phyloP scores from a whole-genome alignment of 2,888 invertebrate genomes.

The Graphium colonna region DNA sequence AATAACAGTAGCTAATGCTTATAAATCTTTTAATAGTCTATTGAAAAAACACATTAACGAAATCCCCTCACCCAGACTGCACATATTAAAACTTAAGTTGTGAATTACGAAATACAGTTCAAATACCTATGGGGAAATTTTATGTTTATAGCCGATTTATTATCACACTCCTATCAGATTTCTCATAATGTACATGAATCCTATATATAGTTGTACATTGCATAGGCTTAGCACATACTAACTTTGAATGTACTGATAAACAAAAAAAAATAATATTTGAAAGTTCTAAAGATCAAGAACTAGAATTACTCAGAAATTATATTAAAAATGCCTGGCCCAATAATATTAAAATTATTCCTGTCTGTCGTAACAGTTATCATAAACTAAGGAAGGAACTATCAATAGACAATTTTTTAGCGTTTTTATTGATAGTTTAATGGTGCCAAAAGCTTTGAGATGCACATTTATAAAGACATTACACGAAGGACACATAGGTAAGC shows the following conservation, averaged over 20 bases:
- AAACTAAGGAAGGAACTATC: slow-evolving; percentile 11
- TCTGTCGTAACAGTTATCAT: neutral
- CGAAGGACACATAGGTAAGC: slow-evolving; percentile 39
- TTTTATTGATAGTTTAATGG: slow-evolving; percentile 22
- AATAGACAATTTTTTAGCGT: slow-evolving; percentile 24
- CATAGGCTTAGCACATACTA: slow-evolving; percentile 20
- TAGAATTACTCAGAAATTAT: slow-evolving; percentile 11
- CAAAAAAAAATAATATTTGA: slow-evolving; percentile 20
- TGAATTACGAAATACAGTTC: slow-evolving; percentile 33
- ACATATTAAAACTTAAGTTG: slow-evolving; percentile 32
- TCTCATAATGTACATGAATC: slow-evolving; percentile 18
- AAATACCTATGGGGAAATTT: slow-evolving; percentile 36
- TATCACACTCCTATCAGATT: slow-evolving; percentile 26
- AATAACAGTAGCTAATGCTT: slow-evolving; percentile 35
- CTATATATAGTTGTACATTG: slow-evolving; percentile 29
- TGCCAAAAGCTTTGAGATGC: no score
- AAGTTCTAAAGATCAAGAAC: slow-evolving; percentile 24
- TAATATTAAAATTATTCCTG: no score
- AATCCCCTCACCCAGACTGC: slow-evolving; percentile 33
- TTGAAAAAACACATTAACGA: slow-evolving; percentile 37
- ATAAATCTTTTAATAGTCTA: slow-evolving; percentile 41
- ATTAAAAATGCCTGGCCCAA: slow-evolving; percentile 26
- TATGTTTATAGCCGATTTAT: slow-evolving; percentile 36
- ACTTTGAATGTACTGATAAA: slow-evolving; percentile 26
- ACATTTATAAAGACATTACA: slow-evolving; percentile 27